These are phyloP conservation scores for Pogona vitticeps DNA, from an alignment of 2,113 vertebrate genomes.

Conservation along the genomic window DNA sequence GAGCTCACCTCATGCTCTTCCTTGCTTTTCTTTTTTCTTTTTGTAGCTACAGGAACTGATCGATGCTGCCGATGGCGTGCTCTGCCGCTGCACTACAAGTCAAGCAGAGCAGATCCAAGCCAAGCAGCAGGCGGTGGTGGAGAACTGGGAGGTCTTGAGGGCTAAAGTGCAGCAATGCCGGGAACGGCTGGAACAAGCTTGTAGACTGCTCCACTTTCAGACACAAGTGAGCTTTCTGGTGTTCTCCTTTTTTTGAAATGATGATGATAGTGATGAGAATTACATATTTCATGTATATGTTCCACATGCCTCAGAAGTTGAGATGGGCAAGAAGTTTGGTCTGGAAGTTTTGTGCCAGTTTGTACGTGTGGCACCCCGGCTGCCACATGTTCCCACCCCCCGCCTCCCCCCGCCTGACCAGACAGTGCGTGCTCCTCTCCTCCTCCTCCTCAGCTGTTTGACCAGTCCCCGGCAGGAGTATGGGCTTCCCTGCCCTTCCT, in stretches of 20 bases:
- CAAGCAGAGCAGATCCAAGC: constrained; percentile 72
- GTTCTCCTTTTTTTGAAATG: background rate
- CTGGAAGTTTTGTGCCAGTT: no score
- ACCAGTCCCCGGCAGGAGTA: no score
- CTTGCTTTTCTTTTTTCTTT: background rate
- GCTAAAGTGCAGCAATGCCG: constrained; percentile 71
- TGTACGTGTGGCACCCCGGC: no score
- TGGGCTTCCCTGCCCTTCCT: no score
- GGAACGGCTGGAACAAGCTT: constrained; percentile 72
- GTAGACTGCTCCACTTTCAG: constrained; percentile 79
- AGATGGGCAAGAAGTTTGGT: no score
- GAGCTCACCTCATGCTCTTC: fast-evolving
- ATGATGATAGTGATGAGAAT: no score
- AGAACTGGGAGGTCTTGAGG: constrained; percentile 82
- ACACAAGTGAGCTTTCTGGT: constrained; percentile 72
- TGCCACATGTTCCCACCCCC: no score
- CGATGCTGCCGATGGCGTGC: constrained; percentile 65
- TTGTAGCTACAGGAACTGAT: constrained; percentile 85
- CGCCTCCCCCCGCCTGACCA: no score
- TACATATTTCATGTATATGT: no score
- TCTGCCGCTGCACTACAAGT: constrained; percentile 66
- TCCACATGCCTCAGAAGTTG: no score
- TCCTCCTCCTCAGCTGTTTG: no score
- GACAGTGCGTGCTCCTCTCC: no score
- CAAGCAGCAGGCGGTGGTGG: constrained; percentile 79